phyloP scores from a whole-genome alignment of 2,113 vertebrate species.

The Thryonomys swinderianus region DNA sequence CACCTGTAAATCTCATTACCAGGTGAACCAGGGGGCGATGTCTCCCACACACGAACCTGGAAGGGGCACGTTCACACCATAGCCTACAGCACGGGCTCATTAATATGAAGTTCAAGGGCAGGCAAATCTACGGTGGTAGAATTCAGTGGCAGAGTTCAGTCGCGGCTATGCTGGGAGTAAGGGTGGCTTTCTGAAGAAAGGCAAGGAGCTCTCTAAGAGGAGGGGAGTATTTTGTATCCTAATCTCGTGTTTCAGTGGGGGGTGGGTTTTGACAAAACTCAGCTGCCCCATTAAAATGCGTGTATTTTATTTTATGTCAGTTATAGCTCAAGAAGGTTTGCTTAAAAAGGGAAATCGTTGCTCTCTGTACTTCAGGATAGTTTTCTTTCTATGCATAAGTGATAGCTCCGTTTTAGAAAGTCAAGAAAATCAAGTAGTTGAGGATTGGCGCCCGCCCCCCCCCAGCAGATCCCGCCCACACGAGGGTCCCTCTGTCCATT shows the following conservation, averaged over 20 bases:
- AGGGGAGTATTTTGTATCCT: background rate
- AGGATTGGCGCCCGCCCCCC: background rate
- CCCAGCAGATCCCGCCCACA: background rate
- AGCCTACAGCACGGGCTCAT: background rate
- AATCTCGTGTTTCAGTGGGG: background rate
- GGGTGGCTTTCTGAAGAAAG: background rate
- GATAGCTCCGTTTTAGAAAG: background rate
- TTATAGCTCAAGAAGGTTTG: background rate
- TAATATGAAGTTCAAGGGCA: background rate
- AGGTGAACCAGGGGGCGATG: background rate
- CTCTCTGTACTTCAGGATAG: background rate
- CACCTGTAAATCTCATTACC: background rate
- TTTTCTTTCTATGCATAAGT: background rate
- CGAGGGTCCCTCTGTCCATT: accelerated
- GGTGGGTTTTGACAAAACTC: background rate
- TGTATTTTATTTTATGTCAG: background rate
- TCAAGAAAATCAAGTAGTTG: background rate
- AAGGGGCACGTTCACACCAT: background rate
- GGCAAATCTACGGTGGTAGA: background rate
- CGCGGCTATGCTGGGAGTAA: background rate
- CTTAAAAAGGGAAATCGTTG: slow-evolving; percentile 37
- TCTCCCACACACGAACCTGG: background rate
- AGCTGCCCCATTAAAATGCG: background rate
- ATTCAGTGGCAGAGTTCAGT: background rate
- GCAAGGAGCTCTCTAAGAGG: background rate